Base-by-base conservation (phyloP, 2,888 invertebrate genomes). In the Endomychus coccineus region DNA sequence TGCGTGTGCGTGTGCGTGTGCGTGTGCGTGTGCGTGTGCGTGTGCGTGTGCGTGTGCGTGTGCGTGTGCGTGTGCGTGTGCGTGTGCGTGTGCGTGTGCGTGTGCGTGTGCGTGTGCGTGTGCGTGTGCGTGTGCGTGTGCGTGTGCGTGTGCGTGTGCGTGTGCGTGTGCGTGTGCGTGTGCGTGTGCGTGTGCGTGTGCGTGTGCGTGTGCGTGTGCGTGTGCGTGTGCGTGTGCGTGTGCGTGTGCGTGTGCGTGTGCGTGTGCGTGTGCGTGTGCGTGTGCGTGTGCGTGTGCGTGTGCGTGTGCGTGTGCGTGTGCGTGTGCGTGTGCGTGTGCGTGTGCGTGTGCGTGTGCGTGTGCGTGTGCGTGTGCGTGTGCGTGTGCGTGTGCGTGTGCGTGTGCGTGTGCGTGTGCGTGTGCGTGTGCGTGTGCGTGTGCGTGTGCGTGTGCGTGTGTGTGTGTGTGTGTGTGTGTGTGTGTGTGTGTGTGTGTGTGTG, bases 401-500 rank as follows among this genome's bases (percentile, higher is more conserved):
- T 19, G 19, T 19, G 19, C 7, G 19, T 19, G 19, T 19, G 19
- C 7, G 19, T 19, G 19, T 19, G 19, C 7, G 19, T 19, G 19
- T 19, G 19, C 7, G 19, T 19, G 19, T 19, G 19, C 7, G 19
- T 19, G 19, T 19, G 19, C 7, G 19, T 19, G 19, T 19, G 19
- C 7, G 19, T 19, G 19, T 19, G 19, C 7, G 19, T 19, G 19
- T 19, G 19, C 7, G 19, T 19, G 19, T 19, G 19, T 19, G 19
- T 19, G 19, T 19, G 19, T 19, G 19, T 19, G 19, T 19, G 19
- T 19, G 19, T 19, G 19, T 19, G 19, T 19, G 19, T 19, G 19
- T 19, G 19, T 19, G 19, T 19, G 19, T 19, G 19, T 19, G 19
- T 19, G 19, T 19, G 19, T 19, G 19, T 19, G 19, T 19, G 19